phyloP scores from a whole-genome alignment of 92 coral and sea anemone genomes.

The Umimayanthus chanpuru region DNA sequence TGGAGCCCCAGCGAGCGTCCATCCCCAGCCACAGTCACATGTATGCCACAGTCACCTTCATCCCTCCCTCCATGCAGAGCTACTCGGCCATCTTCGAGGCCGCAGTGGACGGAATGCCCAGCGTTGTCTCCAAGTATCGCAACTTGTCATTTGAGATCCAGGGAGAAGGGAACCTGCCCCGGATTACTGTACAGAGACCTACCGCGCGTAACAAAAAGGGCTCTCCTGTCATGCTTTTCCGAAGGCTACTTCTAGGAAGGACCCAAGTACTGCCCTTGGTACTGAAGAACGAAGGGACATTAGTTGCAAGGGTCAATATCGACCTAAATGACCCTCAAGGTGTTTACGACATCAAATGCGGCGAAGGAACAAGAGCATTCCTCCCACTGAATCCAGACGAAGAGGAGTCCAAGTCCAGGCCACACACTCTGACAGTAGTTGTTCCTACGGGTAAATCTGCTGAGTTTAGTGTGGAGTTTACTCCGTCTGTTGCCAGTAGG shows the following conservation, averaged over 20 bases:
- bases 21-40: constrained; percentile 91
- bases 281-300: constrained; percentile 89
- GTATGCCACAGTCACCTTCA: constrained; percentile 90
- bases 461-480: constrained; percentile 91
- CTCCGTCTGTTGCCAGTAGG: constrained; percentile 73
- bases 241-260: constrained; percentile 87
- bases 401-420: constrained; percentile 51
- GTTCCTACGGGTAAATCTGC: constrained; percentile 89
- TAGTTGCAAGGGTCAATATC: constrained; percentile 81
- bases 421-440: constrained; percentile 65
- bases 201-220: constrained; percentile 93
- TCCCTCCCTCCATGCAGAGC: constrained; percentile 97
- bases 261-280: constrained; percentile 82
- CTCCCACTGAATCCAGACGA: constrained; percentile 64
- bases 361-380: constrained; percentile 68
- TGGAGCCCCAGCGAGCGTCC: constrained; percentile 90
- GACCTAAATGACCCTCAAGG: constrained; percentile 84
- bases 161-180: constrained; percentile 98
- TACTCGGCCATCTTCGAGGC: constrained; percentile 93
- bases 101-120: constrained; percentile 97
- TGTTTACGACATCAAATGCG: constrained; percentile 67
- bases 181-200: constrained; percentile 85
- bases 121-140: constrained; percentile 92
- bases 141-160: constrained; percentile 95
- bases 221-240: constrained; percentile 82